phyloP scores from a whole-genome alignment of 2,113 vertebrate genomes.

The Delphinus delphis region DNA sequence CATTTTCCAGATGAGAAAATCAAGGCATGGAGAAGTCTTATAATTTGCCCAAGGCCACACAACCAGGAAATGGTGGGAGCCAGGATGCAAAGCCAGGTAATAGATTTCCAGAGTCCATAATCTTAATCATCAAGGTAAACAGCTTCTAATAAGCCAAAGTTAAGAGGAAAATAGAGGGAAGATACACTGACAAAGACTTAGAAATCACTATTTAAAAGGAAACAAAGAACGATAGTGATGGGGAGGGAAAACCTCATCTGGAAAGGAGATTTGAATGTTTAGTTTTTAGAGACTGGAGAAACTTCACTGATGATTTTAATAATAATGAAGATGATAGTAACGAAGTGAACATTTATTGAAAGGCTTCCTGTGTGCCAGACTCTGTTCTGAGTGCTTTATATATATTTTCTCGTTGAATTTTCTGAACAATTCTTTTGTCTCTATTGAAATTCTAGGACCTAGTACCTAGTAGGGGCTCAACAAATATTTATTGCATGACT shows the following conservation, averaged over 20 bases:
- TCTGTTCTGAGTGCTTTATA: background rate
- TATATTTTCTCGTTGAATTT: background rate
- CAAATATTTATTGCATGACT: background rate
- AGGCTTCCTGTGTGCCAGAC: background rate
- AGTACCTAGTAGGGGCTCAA: background rate
- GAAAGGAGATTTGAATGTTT: background rate
- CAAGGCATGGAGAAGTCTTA: background rate
- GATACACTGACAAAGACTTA: background rate
- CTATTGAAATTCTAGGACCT: background rate
- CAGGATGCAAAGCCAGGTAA: background rate
- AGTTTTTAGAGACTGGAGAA: background rate
- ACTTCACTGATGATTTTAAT: background rate
- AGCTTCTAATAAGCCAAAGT: background rate
- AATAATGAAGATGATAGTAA: background rate
- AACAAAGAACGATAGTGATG: background rate
- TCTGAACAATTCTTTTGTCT: background rate
- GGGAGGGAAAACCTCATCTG: background rate
- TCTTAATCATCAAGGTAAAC: background rate
- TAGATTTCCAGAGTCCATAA: background rate
- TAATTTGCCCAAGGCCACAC: background rate
- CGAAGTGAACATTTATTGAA: background rate
- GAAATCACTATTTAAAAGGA: background rate
- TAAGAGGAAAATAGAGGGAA: background rate
- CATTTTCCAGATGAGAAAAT: conserved; percentile 17
- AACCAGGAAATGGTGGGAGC: background rate